Evolutionary conservation across 2,888 invertebrate genomes (phyloP).

Genomic region (Beris morrisii): DNA sequence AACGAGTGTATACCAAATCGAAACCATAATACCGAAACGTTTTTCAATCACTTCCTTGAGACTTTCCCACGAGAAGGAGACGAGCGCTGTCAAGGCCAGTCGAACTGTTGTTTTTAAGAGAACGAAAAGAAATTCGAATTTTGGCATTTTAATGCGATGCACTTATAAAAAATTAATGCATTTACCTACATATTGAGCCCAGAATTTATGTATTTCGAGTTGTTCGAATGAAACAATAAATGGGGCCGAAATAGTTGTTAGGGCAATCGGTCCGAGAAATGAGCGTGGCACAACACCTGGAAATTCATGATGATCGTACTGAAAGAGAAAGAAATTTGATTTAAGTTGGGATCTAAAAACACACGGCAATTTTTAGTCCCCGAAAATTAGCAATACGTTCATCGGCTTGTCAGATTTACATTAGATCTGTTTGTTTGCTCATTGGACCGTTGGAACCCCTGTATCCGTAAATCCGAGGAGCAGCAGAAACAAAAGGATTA

Average conservation of each 20-base stretch:
- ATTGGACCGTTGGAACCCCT: too few relatives aligned
- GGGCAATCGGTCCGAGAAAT: constrained; percentile 86
- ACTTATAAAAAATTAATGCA: constrained; percentile 39
- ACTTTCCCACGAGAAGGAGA: constrained; percentile 73
- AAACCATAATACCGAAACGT: constrained; percentile 76
- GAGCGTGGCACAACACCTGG: constrained; percentile 97
- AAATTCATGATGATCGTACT: constrained; percentile 98
- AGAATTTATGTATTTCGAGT: constrained; percentile 77
- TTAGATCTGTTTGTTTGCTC: too few relatives aligned
- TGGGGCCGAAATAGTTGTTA: constrained; percentile 79
- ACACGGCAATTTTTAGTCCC: not conserved
- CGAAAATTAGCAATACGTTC: too few relatives aligned
- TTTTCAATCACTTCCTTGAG: constrained; percentile 74
- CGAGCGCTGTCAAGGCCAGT: constrained; percentile 72
- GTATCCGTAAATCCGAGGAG: too few relatives aligned
- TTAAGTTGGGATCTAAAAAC: not conserved
- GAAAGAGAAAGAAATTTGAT: constrained; percentile 39
- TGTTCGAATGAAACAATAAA: constrained; percentile 68
- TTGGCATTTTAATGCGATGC: constrained; percentile 3
- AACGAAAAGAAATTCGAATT: not conserved
- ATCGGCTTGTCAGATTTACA: too few relatives aligned
- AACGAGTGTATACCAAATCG: constrained; percentile 80
- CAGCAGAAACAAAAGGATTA: too few relatives aligned
- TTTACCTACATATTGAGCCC: constrained; percentile 86
- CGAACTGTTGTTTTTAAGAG: constrained; percentile 70